A percentile compares a stretch with the other conserved stretches of the same genome.
Conservation (phyloP, 2,797 vertebrate genomes). For the Hafferia zeledoni region DNA sequence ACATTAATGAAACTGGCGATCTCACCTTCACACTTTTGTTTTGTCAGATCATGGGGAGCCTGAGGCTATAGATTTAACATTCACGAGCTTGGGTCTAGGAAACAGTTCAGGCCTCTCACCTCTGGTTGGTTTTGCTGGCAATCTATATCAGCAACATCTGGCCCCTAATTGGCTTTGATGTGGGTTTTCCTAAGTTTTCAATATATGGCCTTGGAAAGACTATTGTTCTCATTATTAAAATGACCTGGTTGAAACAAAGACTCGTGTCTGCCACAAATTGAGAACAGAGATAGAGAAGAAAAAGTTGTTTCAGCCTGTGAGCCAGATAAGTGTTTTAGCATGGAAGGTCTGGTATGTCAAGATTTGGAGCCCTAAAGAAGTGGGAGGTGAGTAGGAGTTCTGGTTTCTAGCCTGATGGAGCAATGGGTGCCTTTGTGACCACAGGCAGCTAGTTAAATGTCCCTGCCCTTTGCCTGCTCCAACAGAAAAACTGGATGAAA, state of each 20-base stretch:
- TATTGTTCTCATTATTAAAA: slow-evolving; percentile 7
- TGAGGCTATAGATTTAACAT: background rate
- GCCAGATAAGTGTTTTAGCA: background rate
- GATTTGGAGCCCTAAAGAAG: background rate
- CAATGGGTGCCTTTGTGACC: background rate
- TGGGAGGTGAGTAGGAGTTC: background rate
- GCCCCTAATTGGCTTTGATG: background rate
- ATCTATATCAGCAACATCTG: background rate
- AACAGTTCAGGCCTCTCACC: background rate
- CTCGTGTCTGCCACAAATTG: background rate
- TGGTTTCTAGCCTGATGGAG: background rate
- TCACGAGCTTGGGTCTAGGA: background rate
- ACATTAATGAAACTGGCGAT: background rate
- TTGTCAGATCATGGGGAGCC: background rate
- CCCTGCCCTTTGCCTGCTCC: background rate
- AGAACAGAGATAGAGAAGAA: background rate
- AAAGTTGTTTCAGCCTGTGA: background rate
- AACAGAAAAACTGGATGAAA: slow-evolving; percentile 21
- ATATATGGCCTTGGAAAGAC: background rate
- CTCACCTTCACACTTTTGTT: background rate
- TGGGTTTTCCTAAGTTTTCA: background rate
- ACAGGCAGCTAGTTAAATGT: slow-evolving; percentile 13
- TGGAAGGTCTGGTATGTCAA: background rate
- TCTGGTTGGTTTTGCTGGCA: slow-evolving; percentile 14
- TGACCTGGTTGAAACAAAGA: background rate